Conservation (phyloP, 2,888 invertebrate genomes). For the Miltochrista miniata region DNA sequence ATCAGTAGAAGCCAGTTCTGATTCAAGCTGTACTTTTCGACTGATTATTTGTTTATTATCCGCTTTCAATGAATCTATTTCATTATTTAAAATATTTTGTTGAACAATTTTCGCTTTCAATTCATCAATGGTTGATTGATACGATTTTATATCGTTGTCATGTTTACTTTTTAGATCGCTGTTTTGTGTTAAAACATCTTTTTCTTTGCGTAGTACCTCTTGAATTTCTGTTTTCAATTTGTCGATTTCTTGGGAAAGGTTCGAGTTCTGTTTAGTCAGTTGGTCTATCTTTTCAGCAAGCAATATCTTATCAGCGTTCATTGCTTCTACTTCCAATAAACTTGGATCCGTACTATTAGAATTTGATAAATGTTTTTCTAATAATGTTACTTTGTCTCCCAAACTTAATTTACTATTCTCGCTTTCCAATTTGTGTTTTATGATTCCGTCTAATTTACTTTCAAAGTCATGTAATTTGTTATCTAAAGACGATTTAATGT, state of each 20-base stretch:
- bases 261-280: conserved; percentile 45
- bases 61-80: conserved; percentile 48
- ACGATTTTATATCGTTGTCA: conserved; percentile 31
- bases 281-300: conserved; percentile 38
- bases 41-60: conserved; percentile 54
- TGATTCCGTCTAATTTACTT: conserved; percentile 27
- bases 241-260: conserved; percentile 39
- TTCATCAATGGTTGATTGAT: conserved; percentile 47
- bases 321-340: conserved; percentile 28
- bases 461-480: conserved; percentile 31
- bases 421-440: conserved; percentile 35
- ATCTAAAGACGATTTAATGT: conserved; percentile 25
- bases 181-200: conserved; percentile 44
- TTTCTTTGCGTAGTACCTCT: conserved; percentile 35
- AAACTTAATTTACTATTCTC: conserved; percentile 49
- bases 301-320: conserved; percentile 39
- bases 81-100: conserved; percentile 46
- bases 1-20: conserved; percentile 57
- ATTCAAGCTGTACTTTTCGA: conserved; percentile 53
- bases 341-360: conserved; percentile 14
- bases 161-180: conserved; percentile 38
- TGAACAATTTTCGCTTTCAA: conserved; percentile 48
- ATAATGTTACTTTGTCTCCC: conserved; percentile 39
- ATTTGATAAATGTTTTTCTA: conserved; percentile 34
- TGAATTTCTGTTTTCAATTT: conserved; percentile 40